Conservation (phyloP, 2,888 invertebrate species). For the Morpho helenor region DNA sequence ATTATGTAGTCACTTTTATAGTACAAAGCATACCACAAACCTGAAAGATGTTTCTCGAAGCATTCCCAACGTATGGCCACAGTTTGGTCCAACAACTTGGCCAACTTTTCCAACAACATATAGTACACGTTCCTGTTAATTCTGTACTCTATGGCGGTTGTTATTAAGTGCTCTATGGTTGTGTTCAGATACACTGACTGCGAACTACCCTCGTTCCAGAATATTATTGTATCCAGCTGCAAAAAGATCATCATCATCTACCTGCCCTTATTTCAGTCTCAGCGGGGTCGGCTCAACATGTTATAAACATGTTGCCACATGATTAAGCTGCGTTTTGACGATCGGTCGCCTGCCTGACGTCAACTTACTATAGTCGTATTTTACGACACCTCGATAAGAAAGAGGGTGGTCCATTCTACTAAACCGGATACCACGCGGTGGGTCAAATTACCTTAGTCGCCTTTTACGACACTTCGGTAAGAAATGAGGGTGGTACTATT, state of each 20-base stretch:
- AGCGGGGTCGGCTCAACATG: too few species aligned
- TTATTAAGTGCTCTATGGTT: constrained; percentile 33
- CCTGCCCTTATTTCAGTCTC: not conserved
- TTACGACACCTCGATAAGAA: too few species aligned
- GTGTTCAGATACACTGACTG: constrained; percentile 27
- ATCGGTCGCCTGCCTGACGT: too few species aligned
- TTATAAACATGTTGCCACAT: too few species aligned
- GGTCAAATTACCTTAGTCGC: too few species aligned
- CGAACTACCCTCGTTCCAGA: constrained; percentile 32
- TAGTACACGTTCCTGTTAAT: constrained; percentile 23
- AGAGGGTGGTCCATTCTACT: too few species aligned
- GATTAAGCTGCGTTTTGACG: too few species aligned
- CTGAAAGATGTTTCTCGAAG: constrained; percentile 35
- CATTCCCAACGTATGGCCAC: constrained; percentile 36
- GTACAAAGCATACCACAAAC: constrained; percentile 29
- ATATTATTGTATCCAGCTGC: constrained; percentile 38
- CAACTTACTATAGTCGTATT: too few species aligned
- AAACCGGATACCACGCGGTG: too few species aligned
- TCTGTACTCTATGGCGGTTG: constrained; percentile 36
- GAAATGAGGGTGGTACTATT: too few species aligned
- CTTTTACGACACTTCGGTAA: too few species aligned
- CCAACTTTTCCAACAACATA: constrained; percentile 34
- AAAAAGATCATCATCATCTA: constrained; percentile 11
- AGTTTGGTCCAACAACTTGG: constrained; percentile 32
- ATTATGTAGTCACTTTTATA: not conserved